These are phyloP conservation scores for Quadroppia sp. DNA, from an alignment of 2,888 invertebrate genomes.

Conservation along the genomic window DNA sequence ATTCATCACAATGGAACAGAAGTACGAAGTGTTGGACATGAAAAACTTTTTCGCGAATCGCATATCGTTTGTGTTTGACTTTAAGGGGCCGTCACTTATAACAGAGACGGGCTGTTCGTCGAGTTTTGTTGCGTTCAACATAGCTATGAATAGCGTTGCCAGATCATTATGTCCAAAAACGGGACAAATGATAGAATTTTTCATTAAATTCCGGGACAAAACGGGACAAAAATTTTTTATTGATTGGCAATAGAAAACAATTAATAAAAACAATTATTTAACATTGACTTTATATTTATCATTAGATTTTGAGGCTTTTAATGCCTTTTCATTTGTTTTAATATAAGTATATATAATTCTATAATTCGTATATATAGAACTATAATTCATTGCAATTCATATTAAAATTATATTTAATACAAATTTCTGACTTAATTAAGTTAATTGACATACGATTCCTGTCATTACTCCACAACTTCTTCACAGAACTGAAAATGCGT, in stretches of 20 bases:
- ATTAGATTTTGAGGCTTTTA: too few relatives aligned
- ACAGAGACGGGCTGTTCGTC: constrained; percentile 97
- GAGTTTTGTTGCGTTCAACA: constrained; percentile 82
- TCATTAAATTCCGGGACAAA: too few relatives aligned
- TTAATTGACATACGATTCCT: neutral
- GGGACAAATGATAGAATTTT: too few relatives aligned
- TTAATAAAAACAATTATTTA: too few relatives aligned
- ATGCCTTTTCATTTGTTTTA: too few relatives aligned
- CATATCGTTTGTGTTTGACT: constrained; percentile 89
- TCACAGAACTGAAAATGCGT: neutral
- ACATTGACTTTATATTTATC: too few relatives aligned
- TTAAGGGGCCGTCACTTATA: constrained; percentile 76
- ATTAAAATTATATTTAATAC: constrained; percentile 21
- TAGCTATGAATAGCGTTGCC: constrained; percentile 74
- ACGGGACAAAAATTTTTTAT: too few relatives aligned
- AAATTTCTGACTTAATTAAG: constrained; percentile 1
- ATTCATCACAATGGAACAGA: constrained; percentile 66
- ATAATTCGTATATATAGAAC: too few relatives aligned
- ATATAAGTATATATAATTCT: too few relatives aligned
- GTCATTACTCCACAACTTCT: neutral
- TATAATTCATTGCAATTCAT: constrained; percentile 7
- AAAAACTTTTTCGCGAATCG: constrained; percentile 83
- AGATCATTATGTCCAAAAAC: too few relatives aligned
- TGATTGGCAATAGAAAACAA: too few relatives aligned
- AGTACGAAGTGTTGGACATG: too few relatives aligned